Base-by-base conservation (phyloP, 2,888 invertebrate species). In the Drepanosiphum platanoidis region DNA sequence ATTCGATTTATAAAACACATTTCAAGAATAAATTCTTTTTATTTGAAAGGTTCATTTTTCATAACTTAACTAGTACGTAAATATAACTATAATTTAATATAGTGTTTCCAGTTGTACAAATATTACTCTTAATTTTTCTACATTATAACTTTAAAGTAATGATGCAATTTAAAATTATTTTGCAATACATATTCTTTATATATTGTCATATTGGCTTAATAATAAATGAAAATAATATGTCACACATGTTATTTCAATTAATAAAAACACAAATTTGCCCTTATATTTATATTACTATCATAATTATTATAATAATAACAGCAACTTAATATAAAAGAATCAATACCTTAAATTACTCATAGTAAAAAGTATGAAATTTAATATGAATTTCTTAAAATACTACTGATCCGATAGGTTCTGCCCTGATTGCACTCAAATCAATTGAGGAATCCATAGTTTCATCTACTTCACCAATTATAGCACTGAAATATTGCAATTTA, bases 401-500 rank as follows among this genome's bases (percentile, higher is more conserved):
- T 88, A 96, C 95, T 83, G 95, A 93, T 88, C 94, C 95, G 87
- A 96, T 90, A 0, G 96, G 95, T 90, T 96, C 96, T 79, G 96
- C 96, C 90, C 95, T 93, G 88, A 96, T 95, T 88, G 93, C 93
- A 39, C 93, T 92, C 88, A 96, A 92, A 89, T 96, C 95, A 88
- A 96, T 90, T 89, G 95, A 92, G 87, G 95, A 94, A 89, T 96
- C 96, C 88, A 95, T 92, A 87, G 94, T 93, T 89, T 96, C 96
- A 89, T 96, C 96, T 88, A 96, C 92, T 90, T 95, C 93, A 68
- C 96, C 96, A 87, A 96, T 94, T 70, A 96, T 93, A 5, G 95
- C 96, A 79, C 92, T 92, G 89, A 87, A 91, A 81, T 15, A 86
- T 70, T 68, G 74, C 15, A 86, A 70, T n/a, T n/a, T n/a, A n/a